Evolutionary conservation across 1,140 invertebrate species (phyloP), one percentile per base, ranked within the genome.

Genomic region (Cotesia vestalis): DNA sequence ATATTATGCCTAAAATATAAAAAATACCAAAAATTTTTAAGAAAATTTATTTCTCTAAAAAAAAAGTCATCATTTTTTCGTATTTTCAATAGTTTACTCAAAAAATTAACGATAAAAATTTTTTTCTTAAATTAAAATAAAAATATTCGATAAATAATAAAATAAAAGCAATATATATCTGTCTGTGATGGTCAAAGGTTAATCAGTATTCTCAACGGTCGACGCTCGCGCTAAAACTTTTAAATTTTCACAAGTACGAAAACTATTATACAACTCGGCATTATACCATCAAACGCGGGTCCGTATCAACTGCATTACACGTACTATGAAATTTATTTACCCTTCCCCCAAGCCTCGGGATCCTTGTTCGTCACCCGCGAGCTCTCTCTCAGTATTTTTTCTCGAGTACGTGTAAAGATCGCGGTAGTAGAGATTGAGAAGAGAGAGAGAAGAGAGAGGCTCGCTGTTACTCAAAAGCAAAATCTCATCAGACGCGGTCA

Each of bases 161-260:
- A 36, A 40, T 55, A 12, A 66, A 35, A 55, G 27, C 27, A 27
- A 73, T 69, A 73, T 71, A 67, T 71, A 69, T 71, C 14, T 59
- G 17, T 63, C 67, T 64, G 62, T 72, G 40, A 61, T 69, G 71
- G 73, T 78, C 75, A 71, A 75, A 78, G 76, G 72, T 76, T 78
- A 77, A 82, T 81, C 76, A 75, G 78, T 81, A 81, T 81, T 80
- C 79, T 75, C 76, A 72, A 38, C 75, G 73, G 69, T 71, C 75
- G 73, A 59, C 73, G 73, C 73, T 71, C 68, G 64, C 72, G 57
- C 71, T 57, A 68, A 74, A 78, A 78, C 76, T 78, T 68, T 69
- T 72, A 63, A 68, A 76, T 72, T 71, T 72, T 64, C 68, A 60
- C 69, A 69, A 71, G 60, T 57, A 46, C 40, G 40, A 46, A 46